These are phyloP conservation scores for Drosophila fungiperda DNA, from an alignment of 2,888 invertebrate species.

Conservation along the genomic window DNA sequence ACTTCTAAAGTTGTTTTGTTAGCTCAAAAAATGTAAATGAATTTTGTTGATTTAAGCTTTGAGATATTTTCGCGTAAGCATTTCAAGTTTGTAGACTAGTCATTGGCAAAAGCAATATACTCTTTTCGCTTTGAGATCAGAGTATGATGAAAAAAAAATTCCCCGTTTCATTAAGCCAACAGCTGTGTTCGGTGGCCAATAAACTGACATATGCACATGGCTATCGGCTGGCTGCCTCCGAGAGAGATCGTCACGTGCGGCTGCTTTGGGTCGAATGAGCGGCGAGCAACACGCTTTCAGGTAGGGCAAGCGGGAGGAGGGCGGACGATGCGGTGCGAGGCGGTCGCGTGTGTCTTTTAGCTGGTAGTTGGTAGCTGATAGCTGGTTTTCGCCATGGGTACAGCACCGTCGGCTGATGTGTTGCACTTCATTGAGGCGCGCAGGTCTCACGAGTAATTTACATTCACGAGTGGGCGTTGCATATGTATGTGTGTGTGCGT, in stretches of 20 bases:
- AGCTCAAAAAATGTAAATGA: background rate
- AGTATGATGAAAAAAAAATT: conserved; percentile 15
- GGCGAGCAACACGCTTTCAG: conserved; percentile 35
- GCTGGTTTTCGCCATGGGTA: conserved; percentile 55
- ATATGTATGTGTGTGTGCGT: conserved; percentile 17
- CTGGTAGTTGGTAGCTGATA: conserved; percentile 42
- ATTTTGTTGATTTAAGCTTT: background rate
- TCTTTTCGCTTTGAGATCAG: conserved; percentile 3
- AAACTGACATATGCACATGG: conserved; percentile 40
- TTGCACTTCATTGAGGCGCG: conserved; percentile 61
- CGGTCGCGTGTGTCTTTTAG: conserved; percentile 35
- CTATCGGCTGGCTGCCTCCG: conserved; percentile 41
- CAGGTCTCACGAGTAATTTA: conserved; percentile 52
- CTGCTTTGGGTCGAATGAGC: conserved; percentile 10
- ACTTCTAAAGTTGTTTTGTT: background rate
- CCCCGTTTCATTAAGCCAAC: conserved; percentile 35
- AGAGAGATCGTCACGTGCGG: conserved; percentile 55
- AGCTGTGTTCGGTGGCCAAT: conserved; percentile 51
- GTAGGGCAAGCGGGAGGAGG: conserved; percentile 20
- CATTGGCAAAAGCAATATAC: background rate
- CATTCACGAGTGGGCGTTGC: conserved; percentile 56
- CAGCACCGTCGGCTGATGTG: conserved; percentile 68
- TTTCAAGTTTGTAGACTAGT: background rate
- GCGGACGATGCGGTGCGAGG: background rate
- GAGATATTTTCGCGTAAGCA: background rate